Conservation (phyloP, 2,113 vertebrate genomes). For the Lucifuga dentata region DNA sequence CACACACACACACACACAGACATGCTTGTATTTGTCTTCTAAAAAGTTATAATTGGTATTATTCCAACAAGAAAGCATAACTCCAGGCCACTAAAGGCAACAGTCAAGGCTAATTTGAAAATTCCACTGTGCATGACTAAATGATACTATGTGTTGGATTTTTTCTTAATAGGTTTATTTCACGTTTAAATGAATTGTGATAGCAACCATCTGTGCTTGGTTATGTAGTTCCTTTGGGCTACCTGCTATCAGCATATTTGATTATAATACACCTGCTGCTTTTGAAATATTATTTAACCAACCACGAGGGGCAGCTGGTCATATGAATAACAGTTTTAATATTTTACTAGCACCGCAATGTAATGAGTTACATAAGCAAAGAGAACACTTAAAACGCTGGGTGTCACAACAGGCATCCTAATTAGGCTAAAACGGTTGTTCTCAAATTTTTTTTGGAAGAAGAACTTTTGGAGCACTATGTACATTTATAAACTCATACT, state of each 20-base stretch:
- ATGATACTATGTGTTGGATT: constrained; percentile 3
- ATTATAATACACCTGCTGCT: constrained; percentile 21
- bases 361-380: too few relatives aligned
- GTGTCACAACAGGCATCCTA: too few relatives aligned
- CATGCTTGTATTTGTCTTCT: constrained; percentile 10
- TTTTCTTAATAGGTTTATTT: constrained; percentile 34
- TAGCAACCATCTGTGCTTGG: constrained; percentile 35
- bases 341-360: neutral
- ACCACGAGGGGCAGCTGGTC: neutral
- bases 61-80: constrained; percentile 30
- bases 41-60: neutral
- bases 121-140: constrained; percentile 28
- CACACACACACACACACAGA: constrained; percentile 31
- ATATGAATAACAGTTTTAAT: neutral
- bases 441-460: too few relatives aligned
- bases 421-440: too few relatives aligned
- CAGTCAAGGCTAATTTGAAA: constrained; percentile 27
- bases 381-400: too few relatives aligned
- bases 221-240: constrained; percentile 8
- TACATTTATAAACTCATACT: too few relatives aligned
- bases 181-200: constrained; percentile 40
- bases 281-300: constrained; percentile 1
- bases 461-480: too few relatives aligned
- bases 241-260: neutral
- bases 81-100: constrained; percentile 3